Conservation (phyloP, 2,113 vertebrate species). For the Chaetorhynchus papuensis region DNA sequence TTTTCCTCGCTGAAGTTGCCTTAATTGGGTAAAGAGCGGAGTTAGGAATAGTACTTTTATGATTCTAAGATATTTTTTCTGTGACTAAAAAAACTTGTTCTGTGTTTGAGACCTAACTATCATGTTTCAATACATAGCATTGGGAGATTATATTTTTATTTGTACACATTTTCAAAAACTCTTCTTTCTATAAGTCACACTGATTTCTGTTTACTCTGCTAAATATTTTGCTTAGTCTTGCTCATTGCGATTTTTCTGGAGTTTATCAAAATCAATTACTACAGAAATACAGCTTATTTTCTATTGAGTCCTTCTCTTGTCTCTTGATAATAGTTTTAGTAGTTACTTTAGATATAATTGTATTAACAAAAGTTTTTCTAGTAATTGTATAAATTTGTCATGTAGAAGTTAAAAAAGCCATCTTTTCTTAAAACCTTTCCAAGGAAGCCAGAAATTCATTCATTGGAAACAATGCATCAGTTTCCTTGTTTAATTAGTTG, state of each 20-base stretch:
- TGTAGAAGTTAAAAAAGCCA: neutral
- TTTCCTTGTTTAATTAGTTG: neutral
- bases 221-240: neutral
- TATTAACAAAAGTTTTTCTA: neutral
- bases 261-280: neutral
- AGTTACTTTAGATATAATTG: neutral
- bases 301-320: neutral
- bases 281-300: neutral
- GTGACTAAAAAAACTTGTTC: neutral
- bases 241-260: neutral
- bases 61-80: neutral
- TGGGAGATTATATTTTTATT: neutral
- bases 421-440: neutral
- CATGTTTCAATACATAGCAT: neutral
- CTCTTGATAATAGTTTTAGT: neutral
- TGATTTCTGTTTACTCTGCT: neutral
- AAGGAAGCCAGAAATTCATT: neutral
- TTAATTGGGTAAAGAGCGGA: neutral
- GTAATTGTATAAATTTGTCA: neutral
- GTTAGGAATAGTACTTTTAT: neutral
- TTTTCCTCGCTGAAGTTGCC: neutral
- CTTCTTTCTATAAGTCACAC: neutral
- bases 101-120: neutral
- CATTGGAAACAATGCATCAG: neutral
- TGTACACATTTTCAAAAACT: neutral